Conservation (phyloP, 2,888 invertebrate species). For the Xanthorhoe spadicearia region DNA sequence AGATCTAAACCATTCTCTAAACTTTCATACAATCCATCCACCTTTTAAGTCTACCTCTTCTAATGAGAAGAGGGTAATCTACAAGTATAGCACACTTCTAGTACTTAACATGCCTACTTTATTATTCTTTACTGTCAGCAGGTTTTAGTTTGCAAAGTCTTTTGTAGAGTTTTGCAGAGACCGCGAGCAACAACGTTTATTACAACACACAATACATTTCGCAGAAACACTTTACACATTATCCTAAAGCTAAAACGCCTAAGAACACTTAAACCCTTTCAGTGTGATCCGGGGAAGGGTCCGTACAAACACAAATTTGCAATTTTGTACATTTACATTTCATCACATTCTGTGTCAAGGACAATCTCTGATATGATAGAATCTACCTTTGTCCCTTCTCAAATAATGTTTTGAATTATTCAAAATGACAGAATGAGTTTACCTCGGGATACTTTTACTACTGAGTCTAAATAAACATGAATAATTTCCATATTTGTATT, state of each 20-base stretch:
- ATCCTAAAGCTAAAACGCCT: slow-evolving; percentile 55
- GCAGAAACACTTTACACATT: slow-evolving; percentile 45
- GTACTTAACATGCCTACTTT: too few relatives aligned
- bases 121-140: too few relatives aligned
- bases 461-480: neutral
- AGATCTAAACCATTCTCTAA: too few relatives aligned
- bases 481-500: neutral
- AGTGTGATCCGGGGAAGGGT: slow-evolving; percentile 50
- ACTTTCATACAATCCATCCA: too few relatives aligned
- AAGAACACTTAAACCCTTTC: slow-evolving; percentile 61
- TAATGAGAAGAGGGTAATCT: too few relatives aligned
- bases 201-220: slow-evolving; percentile 44
- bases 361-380: slow-evolving; percentile 30
- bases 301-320: slow-evolving; percentile 55
- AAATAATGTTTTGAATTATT: slow-evolving; percentile 23
- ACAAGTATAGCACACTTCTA: too few relatives aligned
- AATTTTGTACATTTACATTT: slow-evolving; percentile 64
- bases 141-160: neutral
- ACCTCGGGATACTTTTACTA: slow-evolving; percentile 1
- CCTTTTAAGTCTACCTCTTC: too few relatives aligned
- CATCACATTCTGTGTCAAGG: slow-evolving; percentile 43
- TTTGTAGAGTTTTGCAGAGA: neutral
- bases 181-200: neutral
- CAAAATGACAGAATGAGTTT: slow-evolving; percentile 19
- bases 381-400: slow-evolving; percentile 25